A percentile compares a stretch with the other conserved stretches of the same genome.
These are phyloP conservation scores for Lasioglossum pauxillum DNA, from an alignment of 2,888 invertebrate genomes.

Conservation along the genomic window DNA sequence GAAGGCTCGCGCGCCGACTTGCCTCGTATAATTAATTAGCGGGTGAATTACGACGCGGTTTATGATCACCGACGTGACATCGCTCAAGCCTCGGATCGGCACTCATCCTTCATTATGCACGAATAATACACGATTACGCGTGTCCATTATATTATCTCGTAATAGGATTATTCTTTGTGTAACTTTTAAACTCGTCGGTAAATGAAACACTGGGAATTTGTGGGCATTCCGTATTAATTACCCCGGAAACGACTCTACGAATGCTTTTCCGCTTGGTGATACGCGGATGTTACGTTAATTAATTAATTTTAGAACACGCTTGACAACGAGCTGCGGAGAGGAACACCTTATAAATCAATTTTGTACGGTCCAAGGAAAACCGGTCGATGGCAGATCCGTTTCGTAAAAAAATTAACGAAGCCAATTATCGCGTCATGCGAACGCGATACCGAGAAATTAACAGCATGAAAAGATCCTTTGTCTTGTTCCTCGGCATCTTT, in stretches of 20 bases:
- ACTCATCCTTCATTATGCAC: not conserved
- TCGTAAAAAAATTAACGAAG: conserved; percentile 2
- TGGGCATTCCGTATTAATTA: not conserved
- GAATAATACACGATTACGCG: not conserved
- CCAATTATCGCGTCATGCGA: conserved; percentile 61
- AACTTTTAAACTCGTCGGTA: not conserved
- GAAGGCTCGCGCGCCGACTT: not conserved
- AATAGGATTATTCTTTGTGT: not conserved
- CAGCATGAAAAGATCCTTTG: not conserved
- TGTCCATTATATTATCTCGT: not conserved
- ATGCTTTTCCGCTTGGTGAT: not conserved
- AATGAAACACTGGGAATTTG: not conserved
- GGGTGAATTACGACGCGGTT: conserved; percentile 5
- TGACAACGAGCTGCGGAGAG: not conserved
- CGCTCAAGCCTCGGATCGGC: not conserved
- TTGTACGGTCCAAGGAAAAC: not conserved
- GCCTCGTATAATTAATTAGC: not conserved
- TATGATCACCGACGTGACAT: not conserved
- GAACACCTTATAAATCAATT: not conserved
- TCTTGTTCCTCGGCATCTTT: conserved; percentile 29
- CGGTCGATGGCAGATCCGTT: not conserved
- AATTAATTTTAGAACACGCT: not conserved
- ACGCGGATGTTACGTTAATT: not conserved
- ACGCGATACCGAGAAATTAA: conserved; percentile 31
- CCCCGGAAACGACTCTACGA: not conserved